These are phyloP conservation scores for Merluccius polli DNA, from an alignment of 2,797 vertebrate genomes.

Conservation along the genomic window DNA sequence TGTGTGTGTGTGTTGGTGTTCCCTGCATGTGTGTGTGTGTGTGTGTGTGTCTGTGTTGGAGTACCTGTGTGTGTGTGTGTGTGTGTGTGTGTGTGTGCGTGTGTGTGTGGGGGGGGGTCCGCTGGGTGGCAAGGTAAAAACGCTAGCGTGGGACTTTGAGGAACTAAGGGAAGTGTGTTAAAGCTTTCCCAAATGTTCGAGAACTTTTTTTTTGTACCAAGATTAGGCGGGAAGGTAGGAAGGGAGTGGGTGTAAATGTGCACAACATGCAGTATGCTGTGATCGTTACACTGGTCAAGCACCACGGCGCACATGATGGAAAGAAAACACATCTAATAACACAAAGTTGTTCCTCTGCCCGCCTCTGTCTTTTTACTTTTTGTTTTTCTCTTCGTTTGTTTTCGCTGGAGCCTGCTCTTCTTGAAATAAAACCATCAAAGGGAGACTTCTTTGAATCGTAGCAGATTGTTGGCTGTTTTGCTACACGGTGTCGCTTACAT, in stretches of 20 bases:
- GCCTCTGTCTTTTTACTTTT: constrained; percentile 53
- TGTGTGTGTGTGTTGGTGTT: neutral
- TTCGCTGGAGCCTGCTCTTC: constrained; percentile 55
- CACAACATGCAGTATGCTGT: constrained; percentile 43
- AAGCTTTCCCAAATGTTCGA: neutral
- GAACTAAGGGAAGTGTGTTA: constrained; percentile 6
- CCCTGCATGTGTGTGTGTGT: neutral
- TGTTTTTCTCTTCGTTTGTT: constrained; percentile 44
- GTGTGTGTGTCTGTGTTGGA: neutral
- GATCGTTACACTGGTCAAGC: constrained; percentile 67
- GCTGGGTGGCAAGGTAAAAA: constrained; percentile 9
- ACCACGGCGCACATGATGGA: constrained; percentile 54
- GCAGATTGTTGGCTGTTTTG: constrained; percentile 72
- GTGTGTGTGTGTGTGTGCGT: constrained; percentile 1
- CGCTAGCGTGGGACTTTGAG: neutral
- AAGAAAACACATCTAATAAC: constrained; percentile 60
- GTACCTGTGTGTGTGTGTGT: neutral
- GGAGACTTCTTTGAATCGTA: constrained; percentile 69
- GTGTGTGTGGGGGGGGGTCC: too few relatives aligned
- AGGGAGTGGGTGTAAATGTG: constrained; percentile 21
- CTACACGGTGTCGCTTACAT: constrained; percentile 58
- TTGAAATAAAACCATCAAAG: constrained; percentile 75
- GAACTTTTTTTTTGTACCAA: neutral
- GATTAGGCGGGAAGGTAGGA: neutral
- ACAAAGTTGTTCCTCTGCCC: constrained; percentile 58